phyloP scores from a whole-genome alignment of 2,113 vertebrate genomes.

The Xenopus laevis region DNA sequence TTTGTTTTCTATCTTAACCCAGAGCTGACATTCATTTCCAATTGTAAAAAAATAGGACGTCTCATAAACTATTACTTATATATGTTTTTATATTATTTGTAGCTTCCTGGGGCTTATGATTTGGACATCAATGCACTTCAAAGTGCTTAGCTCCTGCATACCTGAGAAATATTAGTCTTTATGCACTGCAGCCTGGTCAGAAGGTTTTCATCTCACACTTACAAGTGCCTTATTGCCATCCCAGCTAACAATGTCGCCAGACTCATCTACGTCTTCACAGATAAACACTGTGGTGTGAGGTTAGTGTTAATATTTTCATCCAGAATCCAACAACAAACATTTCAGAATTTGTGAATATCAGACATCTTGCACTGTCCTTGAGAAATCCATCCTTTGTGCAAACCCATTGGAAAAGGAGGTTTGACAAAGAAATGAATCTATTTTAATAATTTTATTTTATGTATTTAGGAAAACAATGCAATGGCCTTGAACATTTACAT shows the following conservation, averaged over 20 bases:
- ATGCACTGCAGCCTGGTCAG: background rate
- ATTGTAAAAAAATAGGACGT: background rate
- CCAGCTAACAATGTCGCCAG: background rate
- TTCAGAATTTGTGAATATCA: too few relatives aligned
- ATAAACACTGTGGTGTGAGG: too few relatives aligned
- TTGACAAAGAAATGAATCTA: too few relatives aligned
- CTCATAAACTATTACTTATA: background rate
- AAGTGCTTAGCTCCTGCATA: conserved; percentile 36
- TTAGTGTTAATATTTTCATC: too few relatives aligned
- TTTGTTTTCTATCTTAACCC: background rate
- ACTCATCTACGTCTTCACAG: too few relatives aligned
- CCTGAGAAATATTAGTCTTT: conserved; percentile 33
- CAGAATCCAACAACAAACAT: too few relatives aligned
- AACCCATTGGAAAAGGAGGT: too few relatives aligned
- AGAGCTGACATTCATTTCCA: background rate
- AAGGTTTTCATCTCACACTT: background rate
- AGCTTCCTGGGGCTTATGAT: background rate
- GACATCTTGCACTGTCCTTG: too few relatives aligned
- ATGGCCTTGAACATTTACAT: background rate
- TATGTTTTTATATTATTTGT: background rate
- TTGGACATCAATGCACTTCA: background rate
- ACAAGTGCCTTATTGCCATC: conserved; percentile 16
- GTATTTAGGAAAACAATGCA: background rate
- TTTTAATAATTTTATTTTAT: too few relatives aligned
- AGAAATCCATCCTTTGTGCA: too few relatives aligned